Percentiles rank a stretch among this genome's conserved stretches.
phyloP scores from a whole-genome alignment of 2,113 vertebrate species.

The Myocastor coypus region DNA sequence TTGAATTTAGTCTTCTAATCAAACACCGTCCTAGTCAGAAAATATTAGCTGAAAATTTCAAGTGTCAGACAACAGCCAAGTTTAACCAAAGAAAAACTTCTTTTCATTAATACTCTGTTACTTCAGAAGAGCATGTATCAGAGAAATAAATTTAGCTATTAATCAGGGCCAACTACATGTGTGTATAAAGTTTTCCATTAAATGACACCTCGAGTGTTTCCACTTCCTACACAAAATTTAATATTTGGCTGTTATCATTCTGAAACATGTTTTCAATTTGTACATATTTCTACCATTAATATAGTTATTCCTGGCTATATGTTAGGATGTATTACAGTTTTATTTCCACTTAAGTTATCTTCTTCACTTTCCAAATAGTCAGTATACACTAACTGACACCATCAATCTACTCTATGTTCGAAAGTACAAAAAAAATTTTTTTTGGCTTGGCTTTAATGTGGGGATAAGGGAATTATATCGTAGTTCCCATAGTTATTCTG shows the following conservation, averaged over 20 bases:
- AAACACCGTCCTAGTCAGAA: not conserved
- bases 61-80: not conserved
- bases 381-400: not conserved
- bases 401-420: not conserved
- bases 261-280: not conserved
- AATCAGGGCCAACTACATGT: not conserved
- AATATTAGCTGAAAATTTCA: not conserved
- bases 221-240: not conserved
- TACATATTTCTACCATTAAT: not conserved
- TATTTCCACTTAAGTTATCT: slow-evolving; percentile 2
- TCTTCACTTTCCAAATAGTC: not conserved
- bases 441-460: not conserved
- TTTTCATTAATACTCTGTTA: not conserved
- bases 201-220: fast-evolving
- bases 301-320: not conserved
- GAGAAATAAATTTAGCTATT: not conserved
- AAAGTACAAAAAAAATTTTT: fast-evolving
- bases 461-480: not conserved
- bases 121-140: not conserved
- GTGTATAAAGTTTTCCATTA: not conserved
- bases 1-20: not conserved
- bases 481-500: not conserved
- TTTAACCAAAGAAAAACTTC: not conserved
- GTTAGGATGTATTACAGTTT: not conserved
- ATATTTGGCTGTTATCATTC: not conserved